A percentile compares a stretch with the other conserved stretches of the same genome.
Evolutionary conservation across 2,113 vertebrate genomes (phyloP).

Genomic region (Notothenia rossii): DNA sequence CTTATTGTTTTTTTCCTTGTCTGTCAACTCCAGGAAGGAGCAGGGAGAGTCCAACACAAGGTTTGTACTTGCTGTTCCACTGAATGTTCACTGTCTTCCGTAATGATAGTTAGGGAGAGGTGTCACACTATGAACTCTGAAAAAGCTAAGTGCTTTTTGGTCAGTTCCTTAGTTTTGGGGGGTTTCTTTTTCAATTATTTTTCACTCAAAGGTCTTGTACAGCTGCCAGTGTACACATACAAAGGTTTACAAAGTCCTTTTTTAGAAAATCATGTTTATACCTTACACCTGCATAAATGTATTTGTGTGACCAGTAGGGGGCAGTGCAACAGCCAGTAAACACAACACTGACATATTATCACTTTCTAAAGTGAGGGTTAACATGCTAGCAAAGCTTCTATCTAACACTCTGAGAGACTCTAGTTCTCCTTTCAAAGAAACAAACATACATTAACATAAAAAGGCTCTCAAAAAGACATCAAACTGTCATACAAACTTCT

Average conservation of each 20-base stretch:
- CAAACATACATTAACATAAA: background rate
- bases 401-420: too few species aligned
- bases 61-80: constrained; percentile 83
- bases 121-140: too few species aligned
- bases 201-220: background rate
- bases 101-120: background rate
- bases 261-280: background rate
- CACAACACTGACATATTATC: background rate
- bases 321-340: background rate
- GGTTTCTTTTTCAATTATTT: background rate
- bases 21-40: constrained; percentile 90
- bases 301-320: background rate
- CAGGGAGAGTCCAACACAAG: constrained; percentile 93
- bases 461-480: background rate
- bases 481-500: background rate
- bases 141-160: background rate
- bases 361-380: background rate
- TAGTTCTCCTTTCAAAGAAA: constrained; percentile 16
- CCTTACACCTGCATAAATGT: background rate
- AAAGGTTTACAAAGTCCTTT: background rate
- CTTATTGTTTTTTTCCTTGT: constrained; percentile 67
- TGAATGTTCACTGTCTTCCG: background rate
- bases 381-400: background rate
- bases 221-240: background rate
- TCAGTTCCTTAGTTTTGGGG: too few species aligned